Conservation (phyloP, 2,113 vertebrate species). For the Gobio gobio region DNA sequence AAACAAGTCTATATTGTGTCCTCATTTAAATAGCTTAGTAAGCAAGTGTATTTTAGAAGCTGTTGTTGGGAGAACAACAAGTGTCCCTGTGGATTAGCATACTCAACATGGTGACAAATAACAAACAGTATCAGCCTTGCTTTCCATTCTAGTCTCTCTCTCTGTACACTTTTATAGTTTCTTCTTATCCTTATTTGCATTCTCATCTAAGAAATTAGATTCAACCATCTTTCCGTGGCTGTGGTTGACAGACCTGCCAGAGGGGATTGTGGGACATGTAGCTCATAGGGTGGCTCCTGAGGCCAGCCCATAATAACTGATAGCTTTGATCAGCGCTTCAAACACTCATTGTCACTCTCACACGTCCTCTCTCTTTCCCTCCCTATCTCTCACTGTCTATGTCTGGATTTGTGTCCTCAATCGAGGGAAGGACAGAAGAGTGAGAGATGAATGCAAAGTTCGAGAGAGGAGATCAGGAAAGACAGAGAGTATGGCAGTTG, state of each 20-base stretch:
- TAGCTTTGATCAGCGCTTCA: slow-evolving; percentile 54
- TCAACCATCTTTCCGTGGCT: not conserved
- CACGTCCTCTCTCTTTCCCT: slow-evolving; percentile 9
- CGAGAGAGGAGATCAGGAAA: not conserved
- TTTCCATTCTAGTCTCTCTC: slow-evolving; percentile 2
- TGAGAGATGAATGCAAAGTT: slow-evolving; percentile 28
- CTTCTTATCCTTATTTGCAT: slow-evolving; percentile 13
- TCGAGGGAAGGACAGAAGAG: slow-evolving; percentile 21
- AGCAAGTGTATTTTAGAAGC: slow-evolving; percentile 5
- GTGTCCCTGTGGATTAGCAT: slow-evolving; percentile 3
- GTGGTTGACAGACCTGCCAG: slow-evolving; percentile 34
- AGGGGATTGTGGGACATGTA: slow-evolving; percentile 21
- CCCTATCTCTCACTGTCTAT: slow-evolving; percentile 43
- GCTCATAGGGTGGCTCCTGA: slow-evolving; percentile 22
- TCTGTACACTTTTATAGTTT: slow-evolving; percentile 21
- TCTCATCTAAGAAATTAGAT: not conserved
- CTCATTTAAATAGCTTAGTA: not conserved
- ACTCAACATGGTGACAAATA: not conserved
- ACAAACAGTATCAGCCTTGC: not conserved
- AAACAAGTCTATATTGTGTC: not conserved
- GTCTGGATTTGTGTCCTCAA: slow-evolving; percentile 61
- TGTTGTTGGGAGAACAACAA: not conserved
- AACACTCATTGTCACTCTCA: slow-evolving; percentile 22
- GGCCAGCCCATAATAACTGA: slow-evolving; percentile 51
- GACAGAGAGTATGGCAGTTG: not conserved